Evolutionary conservation across 1,140 invertebrate species (phyloP), one percentile per base, ranked within the genome.

Genomic region (Palaemon carinicauda): DNA sequence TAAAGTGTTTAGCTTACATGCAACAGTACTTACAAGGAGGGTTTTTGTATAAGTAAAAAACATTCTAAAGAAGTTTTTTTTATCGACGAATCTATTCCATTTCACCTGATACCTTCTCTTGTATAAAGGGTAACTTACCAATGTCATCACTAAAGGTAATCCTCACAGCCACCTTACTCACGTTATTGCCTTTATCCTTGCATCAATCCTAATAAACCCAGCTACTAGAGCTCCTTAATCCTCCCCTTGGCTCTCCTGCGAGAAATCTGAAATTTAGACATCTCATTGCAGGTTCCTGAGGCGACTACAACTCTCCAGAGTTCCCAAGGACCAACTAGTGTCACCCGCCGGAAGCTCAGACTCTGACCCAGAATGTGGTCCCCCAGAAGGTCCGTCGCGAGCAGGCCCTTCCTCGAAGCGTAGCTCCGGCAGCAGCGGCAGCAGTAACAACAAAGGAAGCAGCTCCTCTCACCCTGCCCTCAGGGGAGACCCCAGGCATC

Each of bases 281-380:
- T 80, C 78, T 80, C 78, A 80, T 83, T 83, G 65, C 84, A 86
- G 84, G 77, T 86, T 86, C 77, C 84, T 86, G 14, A 77, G 84
- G 77, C 84, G 84, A 27, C 84, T 86, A 3, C 84, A 86, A 77
- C 84, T 86, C 21, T 86, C 84, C 24, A 77, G 53, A 21, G 51
- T 50, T 21, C 52, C 41, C 21, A 86, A 80, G 84, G 84, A 86
- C 54, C 84, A 86, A 19, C 56, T 86, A 33, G 84, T 86, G 29
- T 86, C 84, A 15, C 84, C 84, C 24, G 75, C 84, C 12, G 84
- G 84, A 27, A 80, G 75, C 27, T 86, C 84, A 73, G 84, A 86
- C 31, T 86, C 84, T 53, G 84, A 86, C 27, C 84, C 84, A 17
- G 84, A 86, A 65, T 86, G 84, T 41, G 84, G 83, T 10, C 84